phyloP scores from a whole-genome alignment of 2,888 invertebrate genomes.

The Andrena bicolor region DNA sequence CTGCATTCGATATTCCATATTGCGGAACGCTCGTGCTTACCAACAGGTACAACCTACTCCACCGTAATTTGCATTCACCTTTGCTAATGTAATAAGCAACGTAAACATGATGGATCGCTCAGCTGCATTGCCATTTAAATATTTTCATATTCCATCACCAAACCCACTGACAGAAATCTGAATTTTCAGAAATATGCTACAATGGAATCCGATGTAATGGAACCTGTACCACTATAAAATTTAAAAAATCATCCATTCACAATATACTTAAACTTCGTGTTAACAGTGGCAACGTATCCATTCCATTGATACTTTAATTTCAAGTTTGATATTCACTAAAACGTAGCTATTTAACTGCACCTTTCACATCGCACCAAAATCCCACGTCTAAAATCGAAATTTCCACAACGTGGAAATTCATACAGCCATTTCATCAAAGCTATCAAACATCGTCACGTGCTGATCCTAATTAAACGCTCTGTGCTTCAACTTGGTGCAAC shows the following conservation, averaged over 20 bases:
- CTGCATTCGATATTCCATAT: constrained; percentile 75
- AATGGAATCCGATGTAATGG: too few relatives aligned
- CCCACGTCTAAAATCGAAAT: background rate
- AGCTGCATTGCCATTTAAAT: background rate
- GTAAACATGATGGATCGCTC: background rate
- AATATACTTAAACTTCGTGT: background rate
- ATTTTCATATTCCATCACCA: background rate
- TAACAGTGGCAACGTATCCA: background rate
- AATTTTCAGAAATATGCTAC: too few relatives aligned
- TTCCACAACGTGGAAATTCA: background rate
- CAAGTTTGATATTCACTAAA: too few relatives aligned
- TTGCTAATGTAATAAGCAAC: constrained; percentile 34
- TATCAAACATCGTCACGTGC: background rate
- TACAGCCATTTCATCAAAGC: background rate
- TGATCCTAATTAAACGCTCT: constrained; percentile 36
- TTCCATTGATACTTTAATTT: background rate
- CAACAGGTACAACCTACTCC: constrained; percentile 64
- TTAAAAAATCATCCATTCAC: background rate
- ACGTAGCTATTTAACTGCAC: too few relatives aligned
- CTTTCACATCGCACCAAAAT: too few relatives aligned
- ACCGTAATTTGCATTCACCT: constrained; percentile 49
- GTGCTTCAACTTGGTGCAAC: constrained; percentile 24
- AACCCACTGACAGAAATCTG: too few relatives aligned
- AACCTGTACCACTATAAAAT: background rate
- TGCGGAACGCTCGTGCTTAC: constrained; percentile 66